Conservation (phyloP, 2,113 vertebrate genomes). For the Osmerus mordax region DNA sequence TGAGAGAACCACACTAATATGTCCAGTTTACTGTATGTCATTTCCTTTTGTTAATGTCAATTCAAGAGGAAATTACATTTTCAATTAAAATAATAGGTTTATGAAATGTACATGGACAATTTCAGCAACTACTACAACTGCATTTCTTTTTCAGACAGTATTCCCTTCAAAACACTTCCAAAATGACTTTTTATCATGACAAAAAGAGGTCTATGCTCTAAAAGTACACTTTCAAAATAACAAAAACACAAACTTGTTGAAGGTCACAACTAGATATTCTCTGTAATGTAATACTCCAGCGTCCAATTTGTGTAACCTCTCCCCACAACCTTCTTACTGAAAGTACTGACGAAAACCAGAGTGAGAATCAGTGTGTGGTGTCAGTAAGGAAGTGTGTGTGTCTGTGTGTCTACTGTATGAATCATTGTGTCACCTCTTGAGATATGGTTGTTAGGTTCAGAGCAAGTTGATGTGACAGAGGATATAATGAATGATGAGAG, state of each 20-base stretch:
- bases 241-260: not conserved
- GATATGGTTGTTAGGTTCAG: conserved; percentile 47
- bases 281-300: not conserved
- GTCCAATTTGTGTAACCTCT: conserved; percentile 25
- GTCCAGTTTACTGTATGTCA: too few relatives aligned
- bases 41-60: too few relatives aligned
- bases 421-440: conserved; percentile 50
- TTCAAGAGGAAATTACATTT: too few relatives aligned
- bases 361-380: conserved; percentile 44
- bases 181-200: not conserved
- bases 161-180: too few relatives aligned
- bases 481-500: conserved; percentile 24
- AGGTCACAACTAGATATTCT: not conserved
- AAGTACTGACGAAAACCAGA: conserved; percentile 43
- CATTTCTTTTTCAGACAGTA: too few relatives aligned
- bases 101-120: too few relatives aligned
- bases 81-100: too few relatives aligned
- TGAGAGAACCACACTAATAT: too few relatives aligned
- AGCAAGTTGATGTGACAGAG: conserved; percentile 51
- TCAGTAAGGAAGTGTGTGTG: conserved; percentile 12
- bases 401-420: conserved; percentile 39
- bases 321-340: conserved; percentile 17
- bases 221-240: not conserved
- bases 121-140: too few relatives aligned
- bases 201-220: not conserved